These are phyloP conservation scores for Halichoerus grypus DNA, from an alignment of 2,113 vertebrate genomes.

Conservation along the genomic window DNA sequence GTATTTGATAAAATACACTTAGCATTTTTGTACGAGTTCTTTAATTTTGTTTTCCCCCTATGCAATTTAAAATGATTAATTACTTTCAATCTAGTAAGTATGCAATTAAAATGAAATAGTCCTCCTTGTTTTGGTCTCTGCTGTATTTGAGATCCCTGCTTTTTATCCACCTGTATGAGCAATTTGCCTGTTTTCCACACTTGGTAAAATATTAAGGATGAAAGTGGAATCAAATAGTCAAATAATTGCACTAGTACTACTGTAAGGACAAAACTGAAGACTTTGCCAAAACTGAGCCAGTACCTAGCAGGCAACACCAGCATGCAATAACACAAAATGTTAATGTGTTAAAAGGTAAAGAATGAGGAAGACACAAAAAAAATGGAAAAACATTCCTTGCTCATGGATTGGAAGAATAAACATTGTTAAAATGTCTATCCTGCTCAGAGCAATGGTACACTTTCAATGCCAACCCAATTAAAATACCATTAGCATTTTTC, in stretches of 20 bases:
- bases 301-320: background rate
- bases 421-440: too few relatives aligned
- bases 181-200: constrained; percentile 60
- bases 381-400: too few relatives aligned
- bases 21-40: constrained; percentile 59
- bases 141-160: constrained; percentile 53
- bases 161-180: constrained; percentile 56
- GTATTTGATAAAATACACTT: constrained; percentile 26
- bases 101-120: constrained; percentile 66
- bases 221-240: constrained; percentile 48
- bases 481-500: too few relatives aligned
- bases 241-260: background rate
- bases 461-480: too few relatives aligned
- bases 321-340: background rate
- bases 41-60: constrained; percentile 59
- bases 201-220: constrained; percentile 66
- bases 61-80: constrained; percentile 76
- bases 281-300: background rate
- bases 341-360: background rate
- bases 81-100: constrained; percentile 63
- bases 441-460: too few relatives aligned
- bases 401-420: too few relatives aligned
- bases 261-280: constrained; percentile 19
- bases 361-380: background rate
- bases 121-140: constrained; percentile 55